Base-by-base conservation (phyloP, 2,113 vertebrate species). In the Rhegmatorhina hoffmannsi region DNA sequence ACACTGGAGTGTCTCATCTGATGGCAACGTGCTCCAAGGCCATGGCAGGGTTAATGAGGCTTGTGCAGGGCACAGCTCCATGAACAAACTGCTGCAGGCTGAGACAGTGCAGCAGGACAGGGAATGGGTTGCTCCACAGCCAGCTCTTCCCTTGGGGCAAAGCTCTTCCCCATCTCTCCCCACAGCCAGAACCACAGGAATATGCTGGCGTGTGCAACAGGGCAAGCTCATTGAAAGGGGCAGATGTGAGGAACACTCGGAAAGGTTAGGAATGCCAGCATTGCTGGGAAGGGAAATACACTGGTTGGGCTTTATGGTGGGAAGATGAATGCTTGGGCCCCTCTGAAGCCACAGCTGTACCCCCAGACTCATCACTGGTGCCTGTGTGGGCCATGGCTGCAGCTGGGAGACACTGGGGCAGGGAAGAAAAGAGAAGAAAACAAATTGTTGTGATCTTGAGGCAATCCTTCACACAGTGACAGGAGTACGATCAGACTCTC, bases 71-170 rank as follows among this genome's bases (percentile, higher is more conserved):
- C 31, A 8, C 1, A 17, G 91, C 85, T 88, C 1, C 66, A 6
- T 43, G 70, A 92, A 26, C 94, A 83, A 68, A 85, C 11, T 34
- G 79, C 94, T 92, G 70, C 67, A 80, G 89, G 83, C 82, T 18
- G 49, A 53, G 56, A 73, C 24, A 87, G 56, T 44, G 74, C 83
- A 83, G 86, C 75, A 72, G 63, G 33, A 11, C 38, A 29, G 75
- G 2, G 1, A 7, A 5, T 53, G 47, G 60, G 72, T 64, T 74
- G 77, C 73, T 81, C 94, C 87, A 55, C 44, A 34, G 56, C n/a
- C 3, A 0, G 40, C 53, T 52, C 59, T 17, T 38, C 58, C 85
- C 69, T 60, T 7, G 69, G 7, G 14, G 13, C 6, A 2, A 34
- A 49, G 72, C 69, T 62, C 73, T 64, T 70, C 81, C 77, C 81